phyloP scores from a whole-genome alignment of 2,113 vertebrate species.

The Elaphurus davidianus region DNA sequence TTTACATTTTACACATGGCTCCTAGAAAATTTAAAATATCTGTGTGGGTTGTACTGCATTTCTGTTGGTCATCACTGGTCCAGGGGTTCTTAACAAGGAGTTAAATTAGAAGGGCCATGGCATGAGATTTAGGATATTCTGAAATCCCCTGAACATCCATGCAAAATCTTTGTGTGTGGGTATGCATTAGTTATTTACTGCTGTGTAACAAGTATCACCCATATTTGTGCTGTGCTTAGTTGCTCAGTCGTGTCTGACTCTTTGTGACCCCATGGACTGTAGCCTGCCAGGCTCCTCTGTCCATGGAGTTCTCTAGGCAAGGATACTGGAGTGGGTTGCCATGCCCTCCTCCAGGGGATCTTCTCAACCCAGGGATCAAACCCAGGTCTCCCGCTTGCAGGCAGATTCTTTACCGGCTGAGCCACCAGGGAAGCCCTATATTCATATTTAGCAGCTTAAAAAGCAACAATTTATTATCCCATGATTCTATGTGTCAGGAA shows the following conservation, averaged over 20 bases:
- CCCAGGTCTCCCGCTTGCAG: not conserved
- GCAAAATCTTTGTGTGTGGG: not conserved
- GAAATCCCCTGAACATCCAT: not conserved
- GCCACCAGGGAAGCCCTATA: not conserved
- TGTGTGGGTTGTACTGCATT: not conserved
- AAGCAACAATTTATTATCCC: not conserved
- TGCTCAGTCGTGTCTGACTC: not conserved
- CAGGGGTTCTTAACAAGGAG: not conserved
- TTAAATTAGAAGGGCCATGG: not conserved
- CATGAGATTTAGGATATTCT: not conserved
- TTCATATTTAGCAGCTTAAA: not conserved
- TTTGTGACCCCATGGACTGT: not conserved
- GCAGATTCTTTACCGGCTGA: not conserved
- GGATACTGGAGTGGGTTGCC: not conserved
- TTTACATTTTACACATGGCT: not conserved
- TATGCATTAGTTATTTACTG: not conserved
- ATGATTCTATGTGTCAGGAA: not conserved
- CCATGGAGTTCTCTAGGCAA: not conserved
- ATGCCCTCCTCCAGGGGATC: not conserved
- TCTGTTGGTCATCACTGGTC: not conserved
- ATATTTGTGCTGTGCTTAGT: not conserved
- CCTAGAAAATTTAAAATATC: not conserved
- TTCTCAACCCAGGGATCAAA: not conserved
- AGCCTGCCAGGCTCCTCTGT: not conserved
- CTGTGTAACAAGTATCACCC: not conserved